Evolutionary conservation across 92 coral and sea anemone species (phyloP), one percentile per base, ranked within the genome.

Genomic region (Scolanthus callimorphus): DNA sequence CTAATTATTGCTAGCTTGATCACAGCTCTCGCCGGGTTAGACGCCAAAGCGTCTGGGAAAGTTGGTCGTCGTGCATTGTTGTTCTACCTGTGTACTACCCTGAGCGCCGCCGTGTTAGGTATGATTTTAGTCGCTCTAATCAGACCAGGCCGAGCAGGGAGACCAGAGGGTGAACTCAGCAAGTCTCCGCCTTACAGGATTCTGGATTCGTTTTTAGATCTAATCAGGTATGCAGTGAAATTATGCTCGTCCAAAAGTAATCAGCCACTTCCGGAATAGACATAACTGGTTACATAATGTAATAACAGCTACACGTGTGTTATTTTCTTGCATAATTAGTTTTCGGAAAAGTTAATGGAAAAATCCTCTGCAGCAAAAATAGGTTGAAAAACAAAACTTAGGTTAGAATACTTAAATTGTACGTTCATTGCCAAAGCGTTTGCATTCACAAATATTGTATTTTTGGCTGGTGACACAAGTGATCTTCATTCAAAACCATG

Each of bases 191-290:
- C 75, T 23, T 77, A 71, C 59, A 78, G 95, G 21, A 86, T 85
- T 17, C 70, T 91, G 41, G 97, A 91, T 61, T 89, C 96, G 1
- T 59, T 91, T n/a, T 78, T 91, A 22, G 97, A 91, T 74, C 68
- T 91, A 4, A 28, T 91, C 43, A 91, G 97, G 97, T 91, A 39
- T 21, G 84, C 30, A 21, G 23, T 4, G 17, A 6, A 34, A n/a
- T n/a, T n/a, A n/a, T n/a, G n/a, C n/a, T n/a, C n/a, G n/a, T n/a
- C n/a, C n/a, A n/a, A n/a, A n/a, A n/a, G n/a, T n/a, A n/a, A n/a
- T n/a, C n/a, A n/a, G n/a, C n/a, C n/a, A n/a, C n/a, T n/a, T n/a
- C n/a, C n/a, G n/a, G n/a, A n/a, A n/a, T n/a, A n/a, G n/a, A n/a
- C n/a, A n/a, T n/a, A n/a, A n/a, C n/a, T n/a, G n/a, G n/a, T n/a